Conservation (phyloP, 1,140 invertebrate genomes). For the Trichonephila inaurata region DNA sequence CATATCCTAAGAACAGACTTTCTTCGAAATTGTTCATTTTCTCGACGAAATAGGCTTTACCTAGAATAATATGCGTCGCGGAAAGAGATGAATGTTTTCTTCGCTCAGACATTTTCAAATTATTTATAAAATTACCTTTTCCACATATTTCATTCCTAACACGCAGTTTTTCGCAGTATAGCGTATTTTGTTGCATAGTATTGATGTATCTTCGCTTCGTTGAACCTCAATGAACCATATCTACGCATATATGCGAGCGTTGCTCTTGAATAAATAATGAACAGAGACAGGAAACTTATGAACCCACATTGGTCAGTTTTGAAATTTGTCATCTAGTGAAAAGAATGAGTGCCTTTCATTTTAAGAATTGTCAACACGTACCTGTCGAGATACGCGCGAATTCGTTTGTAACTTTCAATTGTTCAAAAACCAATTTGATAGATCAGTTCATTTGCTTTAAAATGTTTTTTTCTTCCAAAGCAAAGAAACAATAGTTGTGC, state of each 20-base stretch:
- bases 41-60: not conserved
- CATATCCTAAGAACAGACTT: not conserved
- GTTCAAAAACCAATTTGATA: not conserved
- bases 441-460: constrained; percentile 15
- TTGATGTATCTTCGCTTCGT: not conserved
- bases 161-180: constrained; percentile 1
- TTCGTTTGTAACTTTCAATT: not conserved
- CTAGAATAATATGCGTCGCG: not conserved
- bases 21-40: not conserved
- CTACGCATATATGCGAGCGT: not conserved
- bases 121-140: constrained; percentile 5
- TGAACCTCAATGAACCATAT: constrained; percentile 38
- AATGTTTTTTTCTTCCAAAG: not conserved
- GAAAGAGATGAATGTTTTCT: not conserved
- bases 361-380: not conserved
- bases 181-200: not conserved
- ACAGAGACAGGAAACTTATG: not conserved
- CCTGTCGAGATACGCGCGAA: not conserved
- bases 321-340: not conserved
- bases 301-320: not conserved
- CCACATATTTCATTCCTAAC: not conserved
- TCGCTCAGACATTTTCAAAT: not conserved
- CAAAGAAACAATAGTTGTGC: not conserved
- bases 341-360: not conserved
- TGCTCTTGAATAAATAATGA: constrained; percentile 3